A percentile compares a stretch with the other conserved stretches of the same genome.
Conservation (phyloP, 2,888 invertebrate species). For the Stramonita haemastoma region DNA sequence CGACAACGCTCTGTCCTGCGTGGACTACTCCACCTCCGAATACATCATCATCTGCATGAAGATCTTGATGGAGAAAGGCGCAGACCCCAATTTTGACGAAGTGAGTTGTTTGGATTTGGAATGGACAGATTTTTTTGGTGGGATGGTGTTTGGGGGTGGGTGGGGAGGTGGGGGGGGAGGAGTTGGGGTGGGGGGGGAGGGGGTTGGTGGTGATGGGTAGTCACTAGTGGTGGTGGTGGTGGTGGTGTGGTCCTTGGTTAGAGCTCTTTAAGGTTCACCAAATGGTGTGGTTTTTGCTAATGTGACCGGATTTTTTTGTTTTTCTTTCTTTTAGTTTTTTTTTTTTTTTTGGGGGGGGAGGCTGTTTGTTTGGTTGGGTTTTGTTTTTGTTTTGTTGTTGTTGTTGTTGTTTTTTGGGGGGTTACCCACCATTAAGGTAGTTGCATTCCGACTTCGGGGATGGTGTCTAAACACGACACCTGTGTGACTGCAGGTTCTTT, state of each 20-base stretch:
- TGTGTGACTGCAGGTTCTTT: no score
- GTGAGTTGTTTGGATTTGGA: slow-evolving; percentile 32
- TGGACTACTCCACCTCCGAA: slow-evolving; percentile 60
- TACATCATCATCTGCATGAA: slow-evolving; percentile 59
- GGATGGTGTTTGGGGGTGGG: not conserved
- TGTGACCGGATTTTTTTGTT: no score
- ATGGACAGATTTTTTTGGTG: not conserved
- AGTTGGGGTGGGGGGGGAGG: not conserved
- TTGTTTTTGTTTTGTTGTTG: no score
- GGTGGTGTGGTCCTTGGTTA: not conserved
- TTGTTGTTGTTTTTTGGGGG: no score
- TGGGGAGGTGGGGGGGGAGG: not conserved
- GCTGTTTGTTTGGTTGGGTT: no score
- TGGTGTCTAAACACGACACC: no score
- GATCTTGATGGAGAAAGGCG: slow-evolving; percentile 64
- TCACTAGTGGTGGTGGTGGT: not conserved
- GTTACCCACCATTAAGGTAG: no score
- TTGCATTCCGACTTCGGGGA: no score
- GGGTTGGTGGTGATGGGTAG: not conserved
- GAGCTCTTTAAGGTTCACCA: no score
- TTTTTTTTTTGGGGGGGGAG: no score
- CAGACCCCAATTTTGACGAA: slow-evolving; percentile 72
- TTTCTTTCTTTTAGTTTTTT: no score
- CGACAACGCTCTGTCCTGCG: slow-evolving; percentile 55
- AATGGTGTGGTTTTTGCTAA: no score